Evolutionary conservation across 2,113 vertebrate genomes (phyloP).

Genomic region (Cyprinodon variegatus): DNA sequence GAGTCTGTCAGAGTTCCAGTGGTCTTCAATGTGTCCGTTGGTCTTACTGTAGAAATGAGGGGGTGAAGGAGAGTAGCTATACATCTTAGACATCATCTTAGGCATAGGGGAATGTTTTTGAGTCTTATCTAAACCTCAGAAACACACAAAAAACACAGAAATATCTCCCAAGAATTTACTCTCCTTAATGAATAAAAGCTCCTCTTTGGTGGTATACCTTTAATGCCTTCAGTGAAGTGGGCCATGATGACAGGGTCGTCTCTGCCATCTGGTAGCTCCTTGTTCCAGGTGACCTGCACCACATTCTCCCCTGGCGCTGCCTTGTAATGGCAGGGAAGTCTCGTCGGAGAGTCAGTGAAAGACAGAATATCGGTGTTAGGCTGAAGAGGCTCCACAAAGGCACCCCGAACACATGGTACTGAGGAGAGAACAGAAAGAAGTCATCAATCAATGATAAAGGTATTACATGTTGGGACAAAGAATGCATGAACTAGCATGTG

Average conservation of each 20-base stretch:
- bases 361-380: constrained; percentile 28
- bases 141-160: too few relatives aligned
- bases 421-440: not conserved
- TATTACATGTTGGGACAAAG: too few relatives aligned
- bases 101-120: too few relatives aligned
- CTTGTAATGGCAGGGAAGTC: constrained; percentile 74
- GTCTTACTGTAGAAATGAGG: too few relatives aligned
- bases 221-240: constrained; percentile 67
- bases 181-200: not conserved
- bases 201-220: constrained; percentile 42
- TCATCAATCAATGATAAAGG: not conserved
- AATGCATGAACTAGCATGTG: not conserved
- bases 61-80: too few relatives aligned
- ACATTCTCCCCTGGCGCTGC: constrained; percentile 20
- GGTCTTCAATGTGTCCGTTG: too few relatives aligned
- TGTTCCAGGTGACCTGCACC: constrained; percentile 80
- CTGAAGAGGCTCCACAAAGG: constrained; percentile 69
- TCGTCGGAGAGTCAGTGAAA: constrained; percentile 56
- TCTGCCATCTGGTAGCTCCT: constrained; percentile 52
- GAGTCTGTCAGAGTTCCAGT: too few relatives aligned
- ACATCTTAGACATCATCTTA: too few relatives aligned
- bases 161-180: too few relatives aligned
- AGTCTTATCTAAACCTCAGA: too few relatives aligned
- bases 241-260: constrained; percentile 74
- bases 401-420: constrained; percentile 25